Conservation (phyloP, 2,113 vertebrate species). For the Argyrosomus japonicus region DNA sequence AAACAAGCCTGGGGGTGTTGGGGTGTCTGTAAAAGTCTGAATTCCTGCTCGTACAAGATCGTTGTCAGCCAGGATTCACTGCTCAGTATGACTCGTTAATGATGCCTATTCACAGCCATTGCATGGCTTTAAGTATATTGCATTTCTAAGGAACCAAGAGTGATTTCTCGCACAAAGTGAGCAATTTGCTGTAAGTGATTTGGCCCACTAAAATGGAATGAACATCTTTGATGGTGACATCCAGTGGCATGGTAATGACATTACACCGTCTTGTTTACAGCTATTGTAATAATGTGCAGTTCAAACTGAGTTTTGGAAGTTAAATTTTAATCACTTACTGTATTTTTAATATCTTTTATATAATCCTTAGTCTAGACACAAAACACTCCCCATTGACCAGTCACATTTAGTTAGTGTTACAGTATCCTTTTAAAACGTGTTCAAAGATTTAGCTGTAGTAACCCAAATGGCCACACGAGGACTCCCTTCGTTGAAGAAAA, state of each 20-base stretch:
- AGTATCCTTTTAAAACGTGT: background rate
- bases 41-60: background rate
- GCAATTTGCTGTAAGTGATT: background rate
- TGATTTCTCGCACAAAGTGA: background rate
- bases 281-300: fast-evolving
- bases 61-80: background rate
- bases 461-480: constrained; percentile 53
- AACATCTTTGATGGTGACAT: background rate
- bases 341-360: too few relatives aligned
- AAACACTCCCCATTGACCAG: too few relatives aligned
- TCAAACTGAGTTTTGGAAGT: too few relatives aligned
- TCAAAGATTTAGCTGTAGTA: constrained; percentile 15
- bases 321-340: background rate
- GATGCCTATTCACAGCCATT: background rate
- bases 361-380: too few relatives aligned
- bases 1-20: background rate
- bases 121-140: background rate
- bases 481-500: constrained; percentile 37
- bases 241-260: constrained; percentile 20
- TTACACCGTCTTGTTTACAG: background rate
- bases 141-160: too few relatives aligned
- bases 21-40: background rate
- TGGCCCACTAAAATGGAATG: background rate
- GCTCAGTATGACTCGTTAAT: background rate
- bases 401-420: background rate